phyloP scores from a whole-genome alignment of 2,113 vertebrate genomes.

The Otocyon megalotis region DNA sequence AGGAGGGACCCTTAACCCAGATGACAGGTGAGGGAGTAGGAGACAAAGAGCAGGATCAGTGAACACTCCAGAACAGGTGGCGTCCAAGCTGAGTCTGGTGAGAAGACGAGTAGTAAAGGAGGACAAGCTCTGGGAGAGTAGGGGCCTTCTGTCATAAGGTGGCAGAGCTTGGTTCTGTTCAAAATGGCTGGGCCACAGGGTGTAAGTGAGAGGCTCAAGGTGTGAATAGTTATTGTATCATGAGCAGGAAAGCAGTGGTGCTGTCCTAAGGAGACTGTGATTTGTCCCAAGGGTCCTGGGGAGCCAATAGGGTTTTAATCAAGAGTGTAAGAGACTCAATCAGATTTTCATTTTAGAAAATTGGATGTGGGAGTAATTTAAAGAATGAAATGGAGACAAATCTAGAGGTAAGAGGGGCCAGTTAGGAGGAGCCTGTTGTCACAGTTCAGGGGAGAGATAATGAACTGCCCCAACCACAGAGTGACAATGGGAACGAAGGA shows the following conservation, averaged over 20 bases:
- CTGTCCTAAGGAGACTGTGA: background rate
- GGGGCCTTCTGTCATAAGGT: background rate
- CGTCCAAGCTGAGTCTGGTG: background rate
- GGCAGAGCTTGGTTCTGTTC: background rate
- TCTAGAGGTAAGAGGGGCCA: background rate
- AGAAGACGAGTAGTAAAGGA: background rate
- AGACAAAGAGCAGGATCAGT: background rate
- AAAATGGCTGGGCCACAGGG: background rate
- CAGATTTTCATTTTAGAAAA: slow-evolving; percentile 18
- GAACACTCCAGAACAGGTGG: background rate
- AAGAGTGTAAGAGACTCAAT: background rate
- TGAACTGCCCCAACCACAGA: background rate
- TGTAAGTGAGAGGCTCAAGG: background rate
- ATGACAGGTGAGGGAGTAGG: background rate
- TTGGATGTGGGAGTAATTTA: background rate
- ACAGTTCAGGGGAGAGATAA: background rate
- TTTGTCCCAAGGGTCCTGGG: background rate
- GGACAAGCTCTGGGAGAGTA: background rate
- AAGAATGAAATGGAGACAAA: background rate
- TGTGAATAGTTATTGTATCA: background rate
- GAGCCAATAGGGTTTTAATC: background rate
- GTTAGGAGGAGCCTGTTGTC: background rate
- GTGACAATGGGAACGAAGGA: background rate
- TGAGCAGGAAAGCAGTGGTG: background rate
- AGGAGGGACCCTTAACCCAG: background rate